Evolutionary conservation across 2,797 vertebrate species (phyloP).

Genomic region (Scomberomorus guttatus): DNA sequence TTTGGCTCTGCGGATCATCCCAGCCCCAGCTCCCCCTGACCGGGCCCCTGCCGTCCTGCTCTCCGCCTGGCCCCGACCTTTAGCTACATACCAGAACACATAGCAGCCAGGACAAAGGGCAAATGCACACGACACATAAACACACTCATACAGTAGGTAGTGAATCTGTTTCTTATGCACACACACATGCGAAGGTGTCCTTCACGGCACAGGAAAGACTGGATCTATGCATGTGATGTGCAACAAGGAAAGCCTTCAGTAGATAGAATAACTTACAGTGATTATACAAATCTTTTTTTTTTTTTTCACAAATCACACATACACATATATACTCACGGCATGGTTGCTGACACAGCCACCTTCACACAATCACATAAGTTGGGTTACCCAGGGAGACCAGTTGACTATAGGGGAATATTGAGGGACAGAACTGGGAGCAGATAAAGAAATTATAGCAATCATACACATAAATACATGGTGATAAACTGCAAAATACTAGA

Average conservation of each 20-base stretch:
- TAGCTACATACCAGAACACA: constrained; percentile 86
- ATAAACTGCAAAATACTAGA: background rate
- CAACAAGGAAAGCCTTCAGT: background rate
- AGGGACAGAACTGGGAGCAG: constrained; percentile 39
- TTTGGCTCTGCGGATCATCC: constrained; percentile 68
- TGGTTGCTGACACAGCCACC: constrained; percentile 47
- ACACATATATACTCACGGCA: constrained; percentile 19
- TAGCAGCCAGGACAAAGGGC: constrained; percentile 86
- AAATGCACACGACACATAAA: constrained; percentile 71
- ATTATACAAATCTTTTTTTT: background rate
- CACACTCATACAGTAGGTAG: constrained; percentile 39
- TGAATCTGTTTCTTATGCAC: constrained; percentile 24
- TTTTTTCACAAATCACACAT: background rate
- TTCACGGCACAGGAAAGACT: constrained; percentile 24
- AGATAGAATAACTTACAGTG: background rate
- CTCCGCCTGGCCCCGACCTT: constrained; percentile 82
- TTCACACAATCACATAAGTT: constrained; percentile 52
- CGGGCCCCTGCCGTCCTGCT: constrained; percentile 77
- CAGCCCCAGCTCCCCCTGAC: constrained; percentile 71
- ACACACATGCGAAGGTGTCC: constrained; percentile 40
- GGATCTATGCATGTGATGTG: constrained; percentile 18
- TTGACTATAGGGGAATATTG: constrained; percentile 45
- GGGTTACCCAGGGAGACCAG: constrained; percentile 55
- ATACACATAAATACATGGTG: background rate
- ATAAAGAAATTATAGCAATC: constrained; percentile 16